Conservation (phyloP, 2,113 vertebrate genomes). For the Neotragus moschatus region DNA sequence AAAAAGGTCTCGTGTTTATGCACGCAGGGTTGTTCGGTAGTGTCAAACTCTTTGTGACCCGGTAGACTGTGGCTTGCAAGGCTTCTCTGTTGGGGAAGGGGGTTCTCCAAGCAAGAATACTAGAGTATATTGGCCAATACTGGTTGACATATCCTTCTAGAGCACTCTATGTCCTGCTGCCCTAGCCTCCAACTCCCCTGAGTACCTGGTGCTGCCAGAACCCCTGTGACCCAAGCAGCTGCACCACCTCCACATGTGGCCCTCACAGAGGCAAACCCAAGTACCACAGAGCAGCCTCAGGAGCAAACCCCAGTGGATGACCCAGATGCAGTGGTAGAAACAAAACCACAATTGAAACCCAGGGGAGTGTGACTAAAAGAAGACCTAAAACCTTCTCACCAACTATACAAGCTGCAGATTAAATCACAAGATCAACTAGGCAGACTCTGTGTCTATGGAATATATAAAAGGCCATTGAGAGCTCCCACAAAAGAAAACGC, state of each 20-base stretch:
- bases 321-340: not conserved
- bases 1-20: not conserved
- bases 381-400: not conserved
- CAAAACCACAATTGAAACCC: not conserved
- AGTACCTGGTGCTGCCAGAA: not conserved
- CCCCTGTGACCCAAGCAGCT: not conserved
- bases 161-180: not conserved
- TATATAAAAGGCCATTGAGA: not conserved
- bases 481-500: not conserved
- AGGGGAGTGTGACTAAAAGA: not conserved
- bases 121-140: not conserved
- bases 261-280: not conserved
- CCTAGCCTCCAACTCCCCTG: not conserved
- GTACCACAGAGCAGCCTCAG: not conserved
- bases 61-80: not conserved
- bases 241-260: not conserved
- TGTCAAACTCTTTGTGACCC: rapidly evolving
- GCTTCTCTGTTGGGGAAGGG: not conserved
- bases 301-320: not conserved
- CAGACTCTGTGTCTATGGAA: not conserved
- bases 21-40: rapidly evolving
- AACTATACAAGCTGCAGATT: not conserved
- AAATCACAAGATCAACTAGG: not conserved
- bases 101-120: not conserved
- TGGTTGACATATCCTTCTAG: not conserved